Conservation (phyloP, 1,140 invertebrate species). For the Zaprionus taronus region DNA sequence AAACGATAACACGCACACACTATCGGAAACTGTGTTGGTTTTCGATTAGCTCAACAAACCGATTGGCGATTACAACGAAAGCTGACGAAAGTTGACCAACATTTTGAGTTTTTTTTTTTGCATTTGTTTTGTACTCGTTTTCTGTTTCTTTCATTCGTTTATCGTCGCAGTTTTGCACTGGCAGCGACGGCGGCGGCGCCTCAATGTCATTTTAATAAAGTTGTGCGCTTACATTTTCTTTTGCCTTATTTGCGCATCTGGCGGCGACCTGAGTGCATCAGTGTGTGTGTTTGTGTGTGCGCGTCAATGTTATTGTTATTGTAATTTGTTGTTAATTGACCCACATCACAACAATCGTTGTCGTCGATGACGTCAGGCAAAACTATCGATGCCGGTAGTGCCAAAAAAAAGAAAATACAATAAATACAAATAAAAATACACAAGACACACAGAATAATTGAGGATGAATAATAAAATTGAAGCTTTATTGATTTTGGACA, state of each 20-base stretch:
- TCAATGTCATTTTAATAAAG: constrained; percentile 80
- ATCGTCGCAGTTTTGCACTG: constrained; percentile 36
- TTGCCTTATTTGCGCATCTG: constrained; percentile 66
- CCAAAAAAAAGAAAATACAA: constrained; percentile 40
- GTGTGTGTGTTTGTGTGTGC: constrained; percentile 27
- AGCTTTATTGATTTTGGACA: constrained; percentile 54
- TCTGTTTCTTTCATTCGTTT: constrained; percentile 10
- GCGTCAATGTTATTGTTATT: constrained; percentile 47
- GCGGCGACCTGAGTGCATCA: constrained; percentile 39
- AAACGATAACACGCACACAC: constrained; percentile 52
- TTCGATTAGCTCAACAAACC: constrained; percentile 12
- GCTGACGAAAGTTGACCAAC: constrained; percentile 40
- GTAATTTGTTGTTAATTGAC: constrained; percentile 76
- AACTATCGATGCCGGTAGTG: constrained; percentile 53
- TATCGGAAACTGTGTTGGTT: constrained; percentile 32
- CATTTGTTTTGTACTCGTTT: constrained; percentile 28
- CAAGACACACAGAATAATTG: constrained; percentile 16
- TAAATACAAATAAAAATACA: constrained; percentile 11
- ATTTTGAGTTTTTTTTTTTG: constrained; percentile 19
- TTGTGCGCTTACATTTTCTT: constrained; percentile 71
- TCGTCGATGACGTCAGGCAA: constrained; percentile 62
- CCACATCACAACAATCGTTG: constrained; percentile 58
- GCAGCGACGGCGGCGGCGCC: constrained; percentile 6
- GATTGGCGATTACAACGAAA: constrained; percentile 48
- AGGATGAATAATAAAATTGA: constrained; percentile 24